Base-by-base conservation (phyloP, 1,140 invertebrate genomes). In the Panagrolaimus sp. region DNA sequence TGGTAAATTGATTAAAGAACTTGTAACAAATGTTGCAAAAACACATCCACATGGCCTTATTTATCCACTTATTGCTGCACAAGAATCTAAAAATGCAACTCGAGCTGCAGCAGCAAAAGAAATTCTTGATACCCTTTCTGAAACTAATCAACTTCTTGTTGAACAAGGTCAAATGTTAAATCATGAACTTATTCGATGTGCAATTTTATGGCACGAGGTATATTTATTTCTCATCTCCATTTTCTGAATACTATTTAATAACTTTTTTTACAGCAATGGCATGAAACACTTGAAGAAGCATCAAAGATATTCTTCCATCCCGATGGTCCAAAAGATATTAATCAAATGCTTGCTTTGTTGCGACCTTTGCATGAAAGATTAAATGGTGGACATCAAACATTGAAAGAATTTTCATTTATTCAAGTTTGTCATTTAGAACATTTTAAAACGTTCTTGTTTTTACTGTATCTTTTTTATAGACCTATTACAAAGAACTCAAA, bases 211-310 rank as follows among this genome's bases (percentile, higher is more conserved):
- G 96, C 96, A 99, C 84, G 96, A 99, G 48, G 43, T 76, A 23
- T 4, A 7, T 38, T 38, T 38, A 4, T 38, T 38, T 38, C 31
- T 38, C 7, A 7, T 38, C 7, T 38, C 7, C 2, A 7, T 38
- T 38, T 38, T 38, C 31, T 38, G n/a, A n/a, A n/a, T n/a, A n/a
- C 31, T 38, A 38, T 38, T 38, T n/a, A n/a, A n/a, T n/a, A n/a
- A 38, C 7, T 38, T 4, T 38, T 38, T 7, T 38, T 38, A 38
- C 31, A 38, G 31, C 31, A 38, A 38, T 99, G 96, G 96, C 92
- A 98, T 83, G 95, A 98, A 84, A 94, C 93, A 0, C 83, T 99
- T 9, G 96, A 99, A 84, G 96, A 99, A 86, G 95, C 96, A 0
- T 96, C 92, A 13, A 85, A 91, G 70, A 86, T 97, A 5, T 98